phyloP scores from a whole-genome alignment of 2,888 invertebrate genomes.

The Spilarctia lutea region DNA sequence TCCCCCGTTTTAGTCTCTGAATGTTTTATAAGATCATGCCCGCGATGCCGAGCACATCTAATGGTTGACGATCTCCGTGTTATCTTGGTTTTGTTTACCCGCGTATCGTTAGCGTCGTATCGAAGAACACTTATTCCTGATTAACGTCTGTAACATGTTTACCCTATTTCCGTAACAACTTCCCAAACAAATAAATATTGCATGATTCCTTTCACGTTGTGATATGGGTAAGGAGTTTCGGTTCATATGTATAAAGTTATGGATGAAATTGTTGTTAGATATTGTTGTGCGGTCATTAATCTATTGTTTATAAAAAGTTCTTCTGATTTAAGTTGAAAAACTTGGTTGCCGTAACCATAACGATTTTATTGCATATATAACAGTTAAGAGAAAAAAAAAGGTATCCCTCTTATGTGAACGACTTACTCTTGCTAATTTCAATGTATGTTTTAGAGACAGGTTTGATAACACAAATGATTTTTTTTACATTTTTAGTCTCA shows the following conservation, averaged over 20 bases:
- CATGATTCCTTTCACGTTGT: constrained; percentile 49
- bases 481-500: neutral
- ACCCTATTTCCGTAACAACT: constrained; percentile 46
- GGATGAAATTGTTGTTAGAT: constrained; percentile 28
- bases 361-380: neutral
- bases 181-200: constrained; percentile 52
- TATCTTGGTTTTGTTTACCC: constrained; percentile 59
- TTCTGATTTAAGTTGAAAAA: neutral
- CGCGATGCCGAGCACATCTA: constrained; percentile 71
- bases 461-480: neutral
- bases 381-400: neutral
- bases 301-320: constrained; percentile 6
- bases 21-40: constrained; percentile 81
- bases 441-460: neutral
- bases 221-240: constrained; percentile 45
- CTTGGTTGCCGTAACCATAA: neutral
- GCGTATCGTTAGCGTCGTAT: constrained; percentile 51
- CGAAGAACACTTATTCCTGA: constrained; percentile 51
- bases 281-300: constrained; percentile 20
- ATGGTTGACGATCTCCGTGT: constrained; percentile 71
- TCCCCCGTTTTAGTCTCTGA: constrained; percentile 82
- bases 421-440: neutral
- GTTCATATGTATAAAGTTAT: constrained; percentile 36
- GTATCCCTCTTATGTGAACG: neutral
- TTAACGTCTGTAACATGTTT: constrained; percentile 49